phyloP scores from a whole-genome alignment of 2,888 invertebrate genomes.

The Ptychoptera contaminata region DNA sequence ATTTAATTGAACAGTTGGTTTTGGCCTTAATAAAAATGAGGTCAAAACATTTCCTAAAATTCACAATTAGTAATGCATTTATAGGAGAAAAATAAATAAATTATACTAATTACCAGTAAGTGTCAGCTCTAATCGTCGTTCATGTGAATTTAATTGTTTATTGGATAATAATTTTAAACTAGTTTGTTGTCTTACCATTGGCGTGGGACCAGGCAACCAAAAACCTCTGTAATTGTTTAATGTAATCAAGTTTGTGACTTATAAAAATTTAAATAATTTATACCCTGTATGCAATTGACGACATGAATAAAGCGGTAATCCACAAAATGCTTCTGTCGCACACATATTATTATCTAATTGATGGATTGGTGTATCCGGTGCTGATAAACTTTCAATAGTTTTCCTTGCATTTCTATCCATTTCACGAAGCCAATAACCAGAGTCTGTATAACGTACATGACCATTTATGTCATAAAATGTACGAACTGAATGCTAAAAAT shows the following conservation, averaged over 20 bases:
- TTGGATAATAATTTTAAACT: slow-evolving; percentile 13
- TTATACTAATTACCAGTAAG: slow-evolving; percentile 11
- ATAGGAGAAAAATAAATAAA: neutral
- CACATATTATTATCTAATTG: slow-evolving; percentile 19
- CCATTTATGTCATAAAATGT: slow-evolving; percentile 20
- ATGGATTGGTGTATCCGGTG: slow-evolving; percentile 19
- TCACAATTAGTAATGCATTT: neutral
- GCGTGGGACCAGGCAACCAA: slow-evolving; percentile 19
- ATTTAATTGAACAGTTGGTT: slow-evolving; percentile 14
- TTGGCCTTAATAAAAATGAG: slow-evolving; percentile 19
- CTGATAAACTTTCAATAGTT: slow-evolving; percentile 21
- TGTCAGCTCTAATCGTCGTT: slow-evolving; percentile 15
- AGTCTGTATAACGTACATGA: slow-evolving; percentile 19
- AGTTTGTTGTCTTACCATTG: slow-evolving; percentile 17
- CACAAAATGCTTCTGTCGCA: slow-evolving; percentile 20
- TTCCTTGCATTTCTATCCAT: slow-evolving; percentile 20
- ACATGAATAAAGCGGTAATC: slow-evolving; percentile 17
- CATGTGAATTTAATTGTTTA: slow-evolving; percentile 11
- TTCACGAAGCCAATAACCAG: slow-evolving; percentile 22
- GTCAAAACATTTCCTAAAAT: slow-evolving; percentile 10
- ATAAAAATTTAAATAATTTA: slow-evolving; percentile 4
- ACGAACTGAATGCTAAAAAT: slow-evolving; percentile 17
- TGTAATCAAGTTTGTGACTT: neutral
- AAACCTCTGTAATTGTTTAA: slow-evolving; percentile 14
- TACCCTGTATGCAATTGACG: slow-evolving; percentile 19